These are phyloP conservation scores for Dolichotis patagonum DNA, from an alignment of 2,113 vertebrate species.

Conservation along the genomic window DNA sequence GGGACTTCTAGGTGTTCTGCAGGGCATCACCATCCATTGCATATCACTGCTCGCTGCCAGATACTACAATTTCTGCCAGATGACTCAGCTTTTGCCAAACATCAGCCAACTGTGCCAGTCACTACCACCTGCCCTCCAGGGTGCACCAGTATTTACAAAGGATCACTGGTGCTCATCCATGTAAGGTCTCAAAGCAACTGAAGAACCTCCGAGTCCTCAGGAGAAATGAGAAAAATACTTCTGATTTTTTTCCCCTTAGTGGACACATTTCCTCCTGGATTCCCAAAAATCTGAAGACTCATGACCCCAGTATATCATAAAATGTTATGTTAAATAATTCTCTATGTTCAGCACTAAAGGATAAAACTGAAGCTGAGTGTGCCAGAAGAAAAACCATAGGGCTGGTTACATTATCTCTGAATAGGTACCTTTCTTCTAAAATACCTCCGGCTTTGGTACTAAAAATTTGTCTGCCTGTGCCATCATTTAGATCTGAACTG, in stretches of 20 bases:
- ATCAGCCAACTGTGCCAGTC: background rate
- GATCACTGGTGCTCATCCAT: too few relatives aligned
- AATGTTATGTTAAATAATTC: background rate
- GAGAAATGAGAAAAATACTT: background rate
- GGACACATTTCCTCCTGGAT: background rate
- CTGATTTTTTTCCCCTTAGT: background rate
- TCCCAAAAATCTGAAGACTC: background rate
- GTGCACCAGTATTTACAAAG: background rate
- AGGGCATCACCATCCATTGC: too few relatives aligned
- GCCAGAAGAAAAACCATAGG: background rate
- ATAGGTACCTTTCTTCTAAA: background rate
- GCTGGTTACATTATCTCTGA: background rate
- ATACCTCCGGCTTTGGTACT: background rate
- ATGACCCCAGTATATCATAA: background rate
- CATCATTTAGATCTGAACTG: background rate
- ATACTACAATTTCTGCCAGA: background rate
- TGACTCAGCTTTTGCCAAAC: background rate
- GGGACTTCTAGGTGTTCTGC: background rate
- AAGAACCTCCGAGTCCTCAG: background rate
- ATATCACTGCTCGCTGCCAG: background rate
- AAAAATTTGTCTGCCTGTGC: background rate
- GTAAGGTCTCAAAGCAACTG: background rate
- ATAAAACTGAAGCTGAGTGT: background rate
- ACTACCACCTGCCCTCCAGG: too few relatives aligned
- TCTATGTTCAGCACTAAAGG: background rate